A percentile compares a stretch with the other conserved stretches of the same genome.
Conservation (phyloP, 2,888 invertebrate species). For the Melinopterus prodromus region DNA sequence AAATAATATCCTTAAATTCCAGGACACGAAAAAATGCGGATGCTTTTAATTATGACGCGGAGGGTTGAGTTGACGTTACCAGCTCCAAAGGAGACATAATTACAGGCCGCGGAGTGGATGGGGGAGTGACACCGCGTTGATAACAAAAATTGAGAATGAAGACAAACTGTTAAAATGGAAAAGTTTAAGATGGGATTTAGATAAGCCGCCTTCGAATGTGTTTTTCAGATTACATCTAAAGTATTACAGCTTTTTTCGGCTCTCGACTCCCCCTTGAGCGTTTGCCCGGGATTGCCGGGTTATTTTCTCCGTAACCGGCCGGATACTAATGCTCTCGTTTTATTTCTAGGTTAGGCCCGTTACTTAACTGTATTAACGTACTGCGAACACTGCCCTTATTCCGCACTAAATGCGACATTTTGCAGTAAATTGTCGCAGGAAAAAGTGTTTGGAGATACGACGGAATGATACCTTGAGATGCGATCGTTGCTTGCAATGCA, state of each 20-base stretch:
- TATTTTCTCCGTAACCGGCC: conserved; percentile 30
- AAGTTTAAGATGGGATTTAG: conserved; percentile 36
- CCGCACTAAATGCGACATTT: too few relatives aligned
- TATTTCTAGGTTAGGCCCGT: conserved; percentile 31
- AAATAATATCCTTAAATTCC: neutral
- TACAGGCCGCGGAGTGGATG: neutral
- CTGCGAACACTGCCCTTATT: neutral
- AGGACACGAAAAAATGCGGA: neutral
- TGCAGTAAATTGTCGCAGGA: too few relatives aligned
- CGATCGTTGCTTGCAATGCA: too few relatives aligned
- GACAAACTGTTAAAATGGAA: conserved; percentile 35
- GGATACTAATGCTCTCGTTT: conserved; percentile 32
- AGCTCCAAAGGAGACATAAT: neutral
- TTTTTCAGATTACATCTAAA: conserved; percentile 34
- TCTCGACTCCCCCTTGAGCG: neutral
- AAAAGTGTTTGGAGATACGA: too few relatives aligned
- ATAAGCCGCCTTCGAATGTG: conserved; percentile 33
- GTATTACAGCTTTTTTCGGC: conserved; percentile 31
- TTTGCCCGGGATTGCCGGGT: conserved; percentile 27
- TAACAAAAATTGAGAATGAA: conserved; percentile 36
- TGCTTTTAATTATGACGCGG: neutral
- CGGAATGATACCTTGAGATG: too few relatives aligned
- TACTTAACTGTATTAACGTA: conserved; percentile 32
- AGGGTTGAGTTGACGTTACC: neutral
- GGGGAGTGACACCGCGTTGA: conserved; percentile 26